Percentiles rank a stretch among this genome's conserved stretches.
Conservation (phyloP, 1,140 invertebrate genomes). For the Neodiprion fabricii region DNA sequence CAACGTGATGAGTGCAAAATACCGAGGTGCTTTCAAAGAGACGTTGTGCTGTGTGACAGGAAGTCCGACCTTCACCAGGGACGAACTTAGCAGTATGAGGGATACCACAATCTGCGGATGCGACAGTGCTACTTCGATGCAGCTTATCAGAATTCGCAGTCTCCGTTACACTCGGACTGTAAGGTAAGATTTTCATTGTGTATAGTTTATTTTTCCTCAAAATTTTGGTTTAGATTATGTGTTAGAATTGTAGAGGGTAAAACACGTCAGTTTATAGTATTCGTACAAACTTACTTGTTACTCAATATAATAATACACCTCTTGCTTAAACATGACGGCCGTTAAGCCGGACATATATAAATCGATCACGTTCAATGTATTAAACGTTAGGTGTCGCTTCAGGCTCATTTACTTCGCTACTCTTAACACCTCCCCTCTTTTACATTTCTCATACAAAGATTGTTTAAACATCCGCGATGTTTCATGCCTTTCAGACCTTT, state of each 20-base stretch:
- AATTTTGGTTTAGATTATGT: too few relatives aligned
- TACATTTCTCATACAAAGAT: background rate
- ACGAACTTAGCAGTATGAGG: slow-evolving; percentile 62
- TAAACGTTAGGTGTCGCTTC: background rate
- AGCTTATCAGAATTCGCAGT: slow-evolving; percentile 55
- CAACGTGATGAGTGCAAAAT: slow-evolving; percentile 89
- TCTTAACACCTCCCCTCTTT: background rate
- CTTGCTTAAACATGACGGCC: too few relatives aligned
- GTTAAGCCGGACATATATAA: too few relatives aligned
- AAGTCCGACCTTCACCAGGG: slow-evolving; percentile 51
- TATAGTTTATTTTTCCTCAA: too few relatives aligned
- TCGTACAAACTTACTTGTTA: too few relatives aligned
- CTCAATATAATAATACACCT: too few relatives aligned
- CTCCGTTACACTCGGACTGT: slow-evolving; percentile 46
- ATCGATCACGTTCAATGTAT: too few relatives aligned
- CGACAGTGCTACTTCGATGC: slow-evolving; percentile 44
- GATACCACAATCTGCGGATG: slow-evolving; percentile 61
- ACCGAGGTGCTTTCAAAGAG: slow-evolving; percentile 80
- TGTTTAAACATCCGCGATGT: background rate
- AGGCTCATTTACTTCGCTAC: background rate
- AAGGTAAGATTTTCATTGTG: slow-evolving; percentile 18
- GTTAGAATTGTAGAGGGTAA: too few relatives aligned
- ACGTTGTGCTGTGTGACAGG: slow-evolving; percentile 66
- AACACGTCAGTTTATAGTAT: too few relatives aligned
- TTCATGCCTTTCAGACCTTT: background rate